Evolutionary conservation across 1,140 invertebrate genomes (phyloP).

Genomic region (Helicoverpa armigera): DNA sequence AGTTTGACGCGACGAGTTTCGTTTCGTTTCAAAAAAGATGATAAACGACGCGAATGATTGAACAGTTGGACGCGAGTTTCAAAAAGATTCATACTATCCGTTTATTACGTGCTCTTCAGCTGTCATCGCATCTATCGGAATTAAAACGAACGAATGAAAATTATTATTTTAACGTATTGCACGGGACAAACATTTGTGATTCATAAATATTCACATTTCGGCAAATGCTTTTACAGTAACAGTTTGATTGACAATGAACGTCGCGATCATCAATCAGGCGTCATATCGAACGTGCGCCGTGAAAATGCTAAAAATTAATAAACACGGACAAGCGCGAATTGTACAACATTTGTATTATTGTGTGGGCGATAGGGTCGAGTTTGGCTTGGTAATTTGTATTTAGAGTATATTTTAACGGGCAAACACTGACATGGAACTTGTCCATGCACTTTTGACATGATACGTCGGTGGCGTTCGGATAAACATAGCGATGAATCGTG

Average conservation of each 20-base stretch:
- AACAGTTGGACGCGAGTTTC: constrained; percentile 75
- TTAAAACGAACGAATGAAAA: constrained; percentile 76
- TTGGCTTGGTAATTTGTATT: constrained; percentile 56
- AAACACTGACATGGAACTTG: constrained; percentile 64
- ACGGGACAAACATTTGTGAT: constrained; percentile 68
- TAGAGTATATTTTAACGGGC: constrained; percentile 45
- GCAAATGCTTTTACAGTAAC: constrained; percentile 76
- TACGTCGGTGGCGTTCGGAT: constrained; percentile 67
- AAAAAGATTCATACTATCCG: constrained; percentile 77
- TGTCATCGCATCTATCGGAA: constrained; percentile 70
- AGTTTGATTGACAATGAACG: constrained; percentile 78
- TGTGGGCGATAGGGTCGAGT: constrained; percentile 49
- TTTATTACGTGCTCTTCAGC: constrained; percentile 64
- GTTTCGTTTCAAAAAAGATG: constrained; percentile 75
- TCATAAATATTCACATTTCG: constrained; percentile 81
- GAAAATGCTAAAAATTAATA: constrained; percentile 73
- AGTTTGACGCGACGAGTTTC: constrained; percentile 80
- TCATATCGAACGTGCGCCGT: constrained; percentile 71
- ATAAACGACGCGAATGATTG: constrained; percentile 85
- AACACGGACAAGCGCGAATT: constrained; percentile 34
- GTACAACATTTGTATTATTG: constrained; percentile 41
- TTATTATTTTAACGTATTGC: constrained; percentile 76
- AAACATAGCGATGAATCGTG: constrained; percentile 75
- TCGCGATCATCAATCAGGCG: constrained; percentile 77
- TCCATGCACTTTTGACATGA: constrained; percentile 73